Evolutionary conservation across 2,797 vertebrate genomes (phyloP).

Genomic region (Oryzias dopingdopingensis): DNA sequence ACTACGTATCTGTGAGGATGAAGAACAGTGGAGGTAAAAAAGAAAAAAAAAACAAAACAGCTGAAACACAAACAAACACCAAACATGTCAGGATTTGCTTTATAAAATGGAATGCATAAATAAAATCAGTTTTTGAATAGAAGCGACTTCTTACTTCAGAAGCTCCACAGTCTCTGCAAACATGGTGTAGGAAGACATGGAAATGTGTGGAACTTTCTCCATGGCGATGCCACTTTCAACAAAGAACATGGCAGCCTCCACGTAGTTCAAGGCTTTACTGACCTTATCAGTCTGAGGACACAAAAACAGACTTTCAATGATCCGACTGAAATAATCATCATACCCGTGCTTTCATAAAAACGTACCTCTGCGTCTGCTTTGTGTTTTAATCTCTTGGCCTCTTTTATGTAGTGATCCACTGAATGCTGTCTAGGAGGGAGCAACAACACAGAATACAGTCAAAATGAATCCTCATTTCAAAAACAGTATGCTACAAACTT

Average conservation of each 20-base stretch:
- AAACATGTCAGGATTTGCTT: neutral
- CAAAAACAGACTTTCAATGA: neutral
- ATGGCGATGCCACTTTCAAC: slow-evolving; percentile 89
- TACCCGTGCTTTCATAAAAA: neutral
- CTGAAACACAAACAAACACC: neutral
- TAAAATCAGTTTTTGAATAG: neutral
- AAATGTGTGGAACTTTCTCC: slow-evolving; percentile 82
- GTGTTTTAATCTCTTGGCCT: slow-evolving; percentile 92
- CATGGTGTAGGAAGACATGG: slow-evolving; percentile 87
- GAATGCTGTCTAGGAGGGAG: slow-evolving; percentile 74
- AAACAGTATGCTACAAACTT: neutral
- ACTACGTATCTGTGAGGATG: slow-evolving; percentile 79
- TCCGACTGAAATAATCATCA: too few species aligned
- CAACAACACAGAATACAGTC: neutral
- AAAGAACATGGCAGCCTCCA: slow-evolving; percentile 89
- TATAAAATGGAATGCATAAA: neutral
- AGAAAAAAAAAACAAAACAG: too few species aligned
- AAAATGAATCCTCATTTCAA: neutral
- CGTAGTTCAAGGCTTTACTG: slow-evolving; percentile 87
- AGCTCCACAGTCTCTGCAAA: slow-evolving; percentile 89
- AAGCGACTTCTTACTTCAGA: slow-evolving; percentile 80
- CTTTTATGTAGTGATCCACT: slow-evolving; percentile 88
- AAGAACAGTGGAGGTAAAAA: neutral
- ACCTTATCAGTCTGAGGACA: slow-evolving; percentile 81
- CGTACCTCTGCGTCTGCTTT: slow-evolving; percentile 90